A percentile compares a stretch with the other conserved stretches of the same genome.
Conservation (phyloP, 1,140 invertebrate species). For the Zophobas atratus region DNA sequence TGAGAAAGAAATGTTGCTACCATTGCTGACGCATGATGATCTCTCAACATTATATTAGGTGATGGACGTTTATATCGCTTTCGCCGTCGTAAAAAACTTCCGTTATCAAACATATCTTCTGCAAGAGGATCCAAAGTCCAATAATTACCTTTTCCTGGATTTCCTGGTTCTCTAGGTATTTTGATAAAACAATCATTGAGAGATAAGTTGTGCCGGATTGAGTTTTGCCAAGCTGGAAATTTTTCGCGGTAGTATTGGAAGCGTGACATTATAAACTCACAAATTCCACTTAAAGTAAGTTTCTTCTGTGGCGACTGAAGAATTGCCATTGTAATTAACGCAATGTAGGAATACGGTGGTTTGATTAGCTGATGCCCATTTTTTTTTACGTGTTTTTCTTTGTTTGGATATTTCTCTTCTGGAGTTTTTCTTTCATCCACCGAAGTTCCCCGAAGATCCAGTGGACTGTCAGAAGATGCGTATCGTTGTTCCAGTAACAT, state of each 20-base stretch:
- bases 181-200: constrained; percentile 99
- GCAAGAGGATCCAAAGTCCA: constrained; percentile 98
- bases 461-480: constrained; percentile 62
- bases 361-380: constrained; percentile 79
- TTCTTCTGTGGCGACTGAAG: constrained; percentile 98
- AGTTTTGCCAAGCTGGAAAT: constrained; percentile 97
- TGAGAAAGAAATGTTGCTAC: constrained; percentile 64
- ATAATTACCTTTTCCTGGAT: constrained; percentile 99
- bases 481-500: constrained; percentile 59
- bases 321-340: constrained; percentile 98
- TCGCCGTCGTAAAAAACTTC: constrained; percentile 93
- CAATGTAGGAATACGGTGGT: constrained; percentile 98
- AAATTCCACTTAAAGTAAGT: constrained; percentile 96
- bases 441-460: constrained; percentile 63
- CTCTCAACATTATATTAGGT: constrained; percentile 72
- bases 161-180: constrained; percentile 97
- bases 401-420: constrained; percentile 55
- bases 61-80: constrained; percentile 95
- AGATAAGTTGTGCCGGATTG: constrained; percentile 96
- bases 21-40: constrained; percentile 66
- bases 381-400: constrained; percentile 58
- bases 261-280: constrained; percentile 98
- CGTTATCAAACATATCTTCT: constrained; percentile 99
- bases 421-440: constrained; percentile 55
- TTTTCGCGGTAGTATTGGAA: constrained; percentile 98